A percentile compares a stretch with the other conserved stretches of the same genome.
Evolutionary conservation across 2,888 invertebrate species (phyloP).

Genomic region (Ditylenchus weischeri): DNA sequence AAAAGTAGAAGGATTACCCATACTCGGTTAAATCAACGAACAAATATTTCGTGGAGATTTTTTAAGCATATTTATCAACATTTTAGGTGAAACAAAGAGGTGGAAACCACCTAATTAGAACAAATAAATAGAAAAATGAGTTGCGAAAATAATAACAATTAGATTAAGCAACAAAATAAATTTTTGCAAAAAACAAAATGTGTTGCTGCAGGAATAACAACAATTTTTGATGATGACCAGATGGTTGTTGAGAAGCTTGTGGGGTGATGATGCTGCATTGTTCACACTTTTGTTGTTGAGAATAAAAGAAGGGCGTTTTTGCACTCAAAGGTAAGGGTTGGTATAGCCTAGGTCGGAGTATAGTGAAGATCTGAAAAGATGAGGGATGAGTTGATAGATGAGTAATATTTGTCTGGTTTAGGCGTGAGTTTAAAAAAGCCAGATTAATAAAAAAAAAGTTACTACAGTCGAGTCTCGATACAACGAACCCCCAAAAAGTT

Average conservation of each 20-base stretch:
- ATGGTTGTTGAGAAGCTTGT: neutral
- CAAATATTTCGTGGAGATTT: constrained; percentile 8
- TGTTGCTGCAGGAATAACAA: neutral
- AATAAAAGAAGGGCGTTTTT: too few relatives aligned
- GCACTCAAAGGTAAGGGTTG: constrained; percentile 13
- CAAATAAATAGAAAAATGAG: neutral
- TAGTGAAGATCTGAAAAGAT: constrained; percentile 7
- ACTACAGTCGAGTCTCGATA: too few relatives aligned
- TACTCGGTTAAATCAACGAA: neutral
- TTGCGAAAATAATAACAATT: neutral
- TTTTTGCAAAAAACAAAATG: neutral
- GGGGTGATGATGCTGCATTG: neutral
- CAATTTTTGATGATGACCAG: neutral
- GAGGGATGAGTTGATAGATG: neutral
- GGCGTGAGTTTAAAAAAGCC: neutral
- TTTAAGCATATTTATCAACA: neutral
- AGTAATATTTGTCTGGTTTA: neutral
- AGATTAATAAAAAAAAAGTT: neutral
- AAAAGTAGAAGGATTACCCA: constrained; percentile 8
- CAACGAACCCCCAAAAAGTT: too few relatives aligned
- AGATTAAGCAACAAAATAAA: neutral
- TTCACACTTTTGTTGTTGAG: too few relatives aligned
- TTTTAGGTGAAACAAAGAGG: neutral
- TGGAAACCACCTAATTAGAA: neutral
- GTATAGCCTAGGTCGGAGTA: constrained; percentile 14